Base-by-base conservation (phyloP, 2,888 invertebrate genomes). In the Agrypnus murinus region DNA sequence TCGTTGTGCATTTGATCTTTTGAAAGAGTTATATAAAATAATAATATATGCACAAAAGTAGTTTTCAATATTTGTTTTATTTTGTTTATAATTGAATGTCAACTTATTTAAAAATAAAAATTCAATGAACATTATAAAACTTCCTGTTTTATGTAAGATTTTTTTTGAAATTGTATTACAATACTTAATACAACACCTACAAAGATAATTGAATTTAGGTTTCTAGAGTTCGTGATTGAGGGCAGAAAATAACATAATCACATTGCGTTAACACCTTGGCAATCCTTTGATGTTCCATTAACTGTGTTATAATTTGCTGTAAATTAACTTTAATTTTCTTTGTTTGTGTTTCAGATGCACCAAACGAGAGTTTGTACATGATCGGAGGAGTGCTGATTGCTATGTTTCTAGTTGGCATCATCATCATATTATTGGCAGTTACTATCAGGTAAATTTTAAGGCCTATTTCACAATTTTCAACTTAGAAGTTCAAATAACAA, bases 311-410 rank as follows among this genome's bases (percentile, higher is more conserved):
- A 46, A 34, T 31, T 53, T 53, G 34, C n/a, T 8, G 0, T n/a
- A 34, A 34, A 53, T 34, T 32, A n/a, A 14, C 14, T 31, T 50
- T 31, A 15, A 17, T 55, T 55, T 55, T 55, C 34, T 55, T 55
- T 34, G n/a, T 55, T 55, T 36, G 17, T 55, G 82, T 93, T 93
- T 45, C 91, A 94, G 94, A 93, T 90, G 93, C 92, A 82, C 93
- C 94, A 71, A 92, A 90, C 87, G 93, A 93, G 87, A 92, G 92
- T 86, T 89, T 93, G 86, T 93, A 93, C 89, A 93, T 94, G 92
- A 92, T 94, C 86, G 92, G 92, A 83, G 94, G 94, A 75, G 93
- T 94, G 79, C 89, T 94, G 82, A 93, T 94, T 84, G 94, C 94
- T 77, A 93, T 94, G 93, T 89, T 93, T 81, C 88, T 93, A 81